Evolutionary conservation across 1,140 invertebrate genomes (phyloP).

Genomic region (Halictus rubicundus): DNA sequence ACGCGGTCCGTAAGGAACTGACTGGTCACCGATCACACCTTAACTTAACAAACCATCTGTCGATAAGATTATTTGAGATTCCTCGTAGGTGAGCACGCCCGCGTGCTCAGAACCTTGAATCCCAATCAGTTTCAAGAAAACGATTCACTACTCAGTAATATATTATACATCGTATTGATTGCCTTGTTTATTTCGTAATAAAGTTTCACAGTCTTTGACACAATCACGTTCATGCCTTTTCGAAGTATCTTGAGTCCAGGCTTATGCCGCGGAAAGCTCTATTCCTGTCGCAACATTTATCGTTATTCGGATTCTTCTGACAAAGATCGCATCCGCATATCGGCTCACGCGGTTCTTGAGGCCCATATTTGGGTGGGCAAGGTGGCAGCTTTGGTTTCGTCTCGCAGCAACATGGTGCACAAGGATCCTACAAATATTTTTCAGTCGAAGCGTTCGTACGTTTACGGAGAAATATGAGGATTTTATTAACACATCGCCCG

Average conservation of each 20-base stretch:
- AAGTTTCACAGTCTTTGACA: too few relatives aligned
- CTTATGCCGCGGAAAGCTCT: slow-evolving; percentile 15
- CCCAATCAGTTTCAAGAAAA: background rate
- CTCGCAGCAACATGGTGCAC: slow-evolving; percentile 42
- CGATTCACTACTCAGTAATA: too few relatives aligned
- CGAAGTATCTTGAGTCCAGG: slow-evolving; percentile 24
- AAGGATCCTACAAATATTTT: slow-evolving; percentile 59
- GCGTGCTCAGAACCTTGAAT: background rate
- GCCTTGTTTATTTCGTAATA: too few relatives aligned
- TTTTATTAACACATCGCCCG: too few relatives aligned
- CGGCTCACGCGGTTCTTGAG: slow-evolving; percentile 38
- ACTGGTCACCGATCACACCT: background rate
- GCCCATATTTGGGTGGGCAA: slow-evolving; percentile 56
- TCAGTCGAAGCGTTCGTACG: background rate
- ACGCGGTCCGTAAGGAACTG: background rate
- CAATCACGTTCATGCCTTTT: slow-evolving; percentile 16
- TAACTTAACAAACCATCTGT: background rate
- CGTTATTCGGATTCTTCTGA: slow-evolving; percentile 34
- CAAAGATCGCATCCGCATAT: slow-evolving; percentile 61
- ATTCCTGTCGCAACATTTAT: slow-evolving; percentile 54
- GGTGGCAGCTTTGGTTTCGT: slow-evolving; percentile 29
- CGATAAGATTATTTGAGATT: slow-evolving; percentile 14
- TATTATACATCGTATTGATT: too few relatives aligned
- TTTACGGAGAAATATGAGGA: too few relatives aligned
- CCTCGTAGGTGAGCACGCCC: too few relatives aligned